Conservation (phyloP, 2,113 vertebrate genomes). For the Speoplatyrhinus poulsoni region DNA sequence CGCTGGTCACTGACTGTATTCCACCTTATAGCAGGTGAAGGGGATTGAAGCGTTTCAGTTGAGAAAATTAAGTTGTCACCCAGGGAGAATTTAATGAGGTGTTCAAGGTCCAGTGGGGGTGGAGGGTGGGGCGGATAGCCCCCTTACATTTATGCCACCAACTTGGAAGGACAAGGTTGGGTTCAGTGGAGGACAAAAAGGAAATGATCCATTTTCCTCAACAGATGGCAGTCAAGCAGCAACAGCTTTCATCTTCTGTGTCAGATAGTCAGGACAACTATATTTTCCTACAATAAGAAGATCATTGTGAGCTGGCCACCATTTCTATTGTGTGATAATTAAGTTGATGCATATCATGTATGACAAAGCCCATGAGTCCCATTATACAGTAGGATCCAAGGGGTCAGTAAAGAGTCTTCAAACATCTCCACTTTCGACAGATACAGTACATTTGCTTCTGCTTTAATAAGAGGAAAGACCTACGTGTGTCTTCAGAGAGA, state of each 20-base stretch:
- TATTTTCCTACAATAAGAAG: slow-evolving; percentile 12
- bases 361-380: slow-evolving; percentile 55
- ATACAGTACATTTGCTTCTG: slow-evolving; percentile 5
- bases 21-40: slow-evolving; percentile 28
- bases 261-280: slow-evolving; percentile 6
- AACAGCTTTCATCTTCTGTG: slow-evolving; percentile 18
- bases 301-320: slow-evolving; percentile 30
- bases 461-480: slow-evolving; percentile 42
- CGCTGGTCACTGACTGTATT: not conserved
- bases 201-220: not conserved
- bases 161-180: slow-evolving; percentile 15
- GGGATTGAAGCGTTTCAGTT: slow-evolving; percentile 24
- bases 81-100: slow-evolving; percentile 42
- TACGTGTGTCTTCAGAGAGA: slow-evolving; percentile 10
- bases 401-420: slow-evolving; percentile 37
- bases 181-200: slow-evolving; percentile 1
- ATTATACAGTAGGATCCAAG: slow-evolving; percentile 48
- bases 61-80: slow-evolving; percentile 39
- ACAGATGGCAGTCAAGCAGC: slow-evolving; percentile 1
- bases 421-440: slow-evolving; percentile 38
- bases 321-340: slow-evolving; percentile 41
- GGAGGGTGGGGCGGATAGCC: slow-evolving; percentile 1
- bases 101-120: slow-evolving; percentile 18
- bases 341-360: slow-evolving; percentile 62
- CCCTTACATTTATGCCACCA: slow-evolving; percentile 9